Evolutionary conservation across 2,113 vertebrate genomes (phyloP).

Genomic region (Ictalurus punctatus): DNA sequence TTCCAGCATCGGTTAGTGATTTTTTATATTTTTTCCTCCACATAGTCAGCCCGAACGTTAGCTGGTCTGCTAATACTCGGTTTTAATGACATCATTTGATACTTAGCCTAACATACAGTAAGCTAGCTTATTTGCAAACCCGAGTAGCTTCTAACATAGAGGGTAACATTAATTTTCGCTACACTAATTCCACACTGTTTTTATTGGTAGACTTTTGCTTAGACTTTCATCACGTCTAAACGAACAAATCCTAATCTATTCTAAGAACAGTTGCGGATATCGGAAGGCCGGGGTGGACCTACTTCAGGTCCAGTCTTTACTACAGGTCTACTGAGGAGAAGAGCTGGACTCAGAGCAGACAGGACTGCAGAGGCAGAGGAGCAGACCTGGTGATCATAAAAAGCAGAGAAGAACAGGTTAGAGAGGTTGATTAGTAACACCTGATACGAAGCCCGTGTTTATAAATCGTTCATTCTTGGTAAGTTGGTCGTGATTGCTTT

Average conservation of each 20-base stretch:
- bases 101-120: neutral
- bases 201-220: neutral
- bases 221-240: neutral
- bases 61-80: neutral
- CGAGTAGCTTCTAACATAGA: neutral
- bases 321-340: constrained; percentile 8
- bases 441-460: neutral
- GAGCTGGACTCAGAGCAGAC: neutral
- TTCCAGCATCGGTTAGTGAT: neutral
- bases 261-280: neutral
- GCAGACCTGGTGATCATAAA: constrained; percentile 32
- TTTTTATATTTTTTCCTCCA: no score
- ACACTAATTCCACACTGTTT: neutral
- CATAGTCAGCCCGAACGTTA: no score
- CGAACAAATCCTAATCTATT: neutral
- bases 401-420: constrained; percentile 32
- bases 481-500: neutral
- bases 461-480: neutral
- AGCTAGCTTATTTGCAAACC: neutral
- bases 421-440: neutral
- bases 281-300: neutral
- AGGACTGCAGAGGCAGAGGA: neutral
- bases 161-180: neutral
- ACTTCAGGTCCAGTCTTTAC: neutral
- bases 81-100: neutral